phyloP scores from a whole-genome alignment of 1,140 invertebrate genomes.

The Apolygus lucorum region DNA sequence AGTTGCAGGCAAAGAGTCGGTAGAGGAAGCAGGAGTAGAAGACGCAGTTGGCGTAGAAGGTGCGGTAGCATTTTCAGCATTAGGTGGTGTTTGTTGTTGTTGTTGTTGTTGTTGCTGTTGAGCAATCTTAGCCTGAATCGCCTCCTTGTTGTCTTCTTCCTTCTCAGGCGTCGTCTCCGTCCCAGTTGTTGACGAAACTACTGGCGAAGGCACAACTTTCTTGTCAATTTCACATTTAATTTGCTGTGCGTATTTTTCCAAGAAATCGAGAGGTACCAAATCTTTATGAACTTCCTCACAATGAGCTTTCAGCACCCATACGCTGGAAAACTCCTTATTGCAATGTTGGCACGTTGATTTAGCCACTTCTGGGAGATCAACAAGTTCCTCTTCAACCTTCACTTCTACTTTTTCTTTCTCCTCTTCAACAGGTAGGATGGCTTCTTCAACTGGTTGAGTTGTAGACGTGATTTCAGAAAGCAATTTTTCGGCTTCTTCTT shows the following conservation, averaged over 20 bases:
- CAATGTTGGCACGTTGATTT: conserved; percentile 81
- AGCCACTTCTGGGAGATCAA: conserved; percentile 57
- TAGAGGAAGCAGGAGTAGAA: conserved; percentile 52
- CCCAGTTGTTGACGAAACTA: conserved; percentile 27
- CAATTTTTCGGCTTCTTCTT: conserved; percentile 36
- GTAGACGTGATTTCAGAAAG: conserved; percentile 34
- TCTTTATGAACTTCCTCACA: conserved; percentile 91
- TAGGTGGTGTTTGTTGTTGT: conserved; percentile 32
- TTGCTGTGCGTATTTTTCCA: conserved; percentile 85
- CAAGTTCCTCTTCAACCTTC: conserved; percentile 47
- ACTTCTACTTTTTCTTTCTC: conserved; percentile 41
- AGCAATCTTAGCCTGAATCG: conserved; percentile 39
- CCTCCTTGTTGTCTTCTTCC: conserved; percentile 46
- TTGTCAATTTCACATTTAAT: conserved; percentile 79
- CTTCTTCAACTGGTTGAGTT: conserved; percentile 27
- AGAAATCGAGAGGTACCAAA: conserved; percentile 75
- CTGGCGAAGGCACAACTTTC: conserved; percentile 51
- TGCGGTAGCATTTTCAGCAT: conserved; percentile 47
- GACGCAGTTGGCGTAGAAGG: conserved; percentile 50
- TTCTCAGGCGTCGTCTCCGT: conserved; percentile 41
- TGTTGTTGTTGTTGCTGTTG: conserved; percentile 30
- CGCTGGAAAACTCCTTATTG: conserved; percentile 87
- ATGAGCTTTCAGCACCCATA: conserved; percentile 91
- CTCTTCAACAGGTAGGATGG: conserved; percentile 39
- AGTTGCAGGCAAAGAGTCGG: conserved; percentile 47